Evolutionary conservation across 2,888 invertebrate species (phyloP).

Genomic region (Alcis repandata): DNA sequence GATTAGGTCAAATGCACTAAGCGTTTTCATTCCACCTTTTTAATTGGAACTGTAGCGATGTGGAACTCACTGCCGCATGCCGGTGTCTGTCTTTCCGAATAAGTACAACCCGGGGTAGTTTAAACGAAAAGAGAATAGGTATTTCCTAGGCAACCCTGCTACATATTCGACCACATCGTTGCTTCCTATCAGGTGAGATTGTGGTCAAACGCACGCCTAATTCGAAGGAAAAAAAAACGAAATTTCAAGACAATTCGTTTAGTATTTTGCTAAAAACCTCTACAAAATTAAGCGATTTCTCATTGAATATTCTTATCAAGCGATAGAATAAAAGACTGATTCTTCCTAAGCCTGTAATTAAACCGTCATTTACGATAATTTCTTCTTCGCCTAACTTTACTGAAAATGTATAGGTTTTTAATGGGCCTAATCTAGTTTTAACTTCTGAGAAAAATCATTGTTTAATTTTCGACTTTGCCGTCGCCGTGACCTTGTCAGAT

Average conservation of each 20-base stretch:
- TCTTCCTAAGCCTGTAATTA: constrained; percentile 39
- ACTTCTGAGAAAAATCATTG: constrained; percentile 39
- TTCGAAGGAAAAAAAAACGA: no score
- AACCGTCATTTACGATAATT: constrained; percentile 46
- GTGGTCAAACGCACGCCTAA: no score
- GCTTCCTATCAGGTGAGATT: no score
- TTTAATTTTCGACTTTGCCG: constrained; percentile 27
- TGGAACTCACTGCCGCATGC: no score
- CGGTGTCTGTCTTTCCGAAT: no score
- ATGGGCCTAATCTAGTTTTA: constrained; percentile 44
- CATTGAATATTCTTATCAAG: constrained; percentile 17
- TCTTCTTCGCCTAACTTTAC: constrained; percentile 37
- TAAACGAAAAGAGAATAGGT: no score
- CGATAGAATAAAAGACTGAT: constrained; percentile 14
- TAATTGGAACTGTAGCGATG: no score
- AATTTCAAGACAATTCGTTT: not conserved
- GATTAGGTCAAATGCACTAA: not conserved
- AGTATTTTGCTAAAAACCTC: not conserved
- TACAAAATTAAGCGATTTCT: not conserved
- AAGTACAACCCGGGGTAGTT: no score
- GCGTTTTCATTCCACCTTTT: no score
- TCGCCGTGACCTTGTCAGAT: constrained; percentile 13
- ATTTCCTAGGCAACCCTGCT: no score
- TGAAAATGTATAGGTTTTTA: constrained; percentile 47
- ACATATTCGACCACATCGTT: no score